Evolutionary conservation across 2,888 invertebrate genomes (phyloP).

Genomic region (Netelia virgata): DNA sequence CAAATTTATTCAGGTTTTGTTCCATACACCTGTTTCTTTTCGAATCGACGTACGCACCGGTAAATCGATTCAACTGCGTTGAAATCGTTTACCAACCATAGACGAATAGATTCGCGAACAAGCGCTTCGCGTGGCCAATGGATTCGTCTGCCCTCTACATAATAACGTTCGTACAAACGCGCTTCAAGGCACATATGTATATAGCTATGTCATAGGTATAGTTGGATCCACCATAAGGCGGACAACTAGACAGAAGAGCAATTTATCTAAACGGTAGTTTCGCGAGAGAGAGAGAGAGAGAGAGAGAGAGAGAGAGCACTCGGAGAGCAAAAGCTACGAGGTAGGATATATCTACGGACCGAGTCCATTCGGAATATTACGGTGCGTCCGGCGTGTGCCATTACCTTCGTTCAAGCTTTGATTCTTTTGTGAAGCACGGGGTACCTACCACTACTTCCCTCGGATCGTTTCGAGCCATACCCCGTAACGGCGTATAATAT

Average conservation of each 20-base stretch:
- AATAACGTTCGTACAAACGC: not conserved
- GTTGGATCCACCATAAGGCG: constrained; percentile 7
- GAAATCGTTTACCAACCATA: constrained; percentile 8
- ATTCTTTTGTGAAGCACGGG: constrained; percentile 75
- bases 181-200: not conserved
- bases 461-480: constrained; percentile 24
- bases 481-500: not conserved
- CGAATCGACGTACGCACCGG: not conserved
- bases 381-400: constrained; percentile 69
- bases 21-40: not conserved
- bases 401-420: constrained; percentile 73
- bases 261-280: constrained; percentile 79
- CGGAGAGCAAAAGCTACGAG: constrained; percentile 72
- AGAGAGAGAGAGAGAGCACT: constrained; percentile 73
- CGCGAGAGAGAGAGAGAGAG: constrained; percentile 72
- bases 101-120: constrained; percentile 4
- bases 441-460: constrained; percentile 22
- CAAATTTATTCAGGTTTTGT: not conserved
- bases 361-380: constrained; percentile 80
- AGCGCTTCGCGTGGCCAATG: not conserved
- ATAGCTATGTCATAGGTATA: constrained; percentile 17
- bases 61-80: not conserved
- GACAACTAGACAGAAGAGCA: constrained; percentile 73
- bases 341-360: constrained; percentile 25
- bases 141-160: not conserved